phyloP scores from a whole-genome alignment of 30 jellyfish, hydroid and myxozoan species.

The Cassiopea andromeda region DNA sequence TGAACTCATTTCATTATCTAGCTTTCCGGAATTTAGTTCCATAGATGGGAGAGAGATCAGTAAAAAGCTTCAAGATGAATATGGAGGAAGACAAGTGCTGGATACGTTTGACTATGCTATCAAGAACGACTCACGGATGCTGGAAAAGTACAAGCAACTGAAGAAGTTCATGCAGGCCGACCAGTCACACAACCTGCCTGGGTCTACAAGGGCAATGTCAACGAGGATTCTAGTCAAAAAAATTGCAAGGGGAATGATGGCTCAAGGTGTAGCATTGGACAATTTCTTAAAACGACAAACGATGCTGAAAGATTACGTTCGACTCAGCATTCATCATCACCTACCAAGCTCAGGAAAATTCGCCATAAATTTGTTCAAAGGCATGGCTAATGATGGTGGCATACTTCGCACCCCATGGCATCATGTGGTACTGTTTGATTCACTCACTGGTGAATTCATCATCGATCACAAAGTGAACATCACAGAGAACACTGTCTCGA shows the following conservation, averaged over 20 bases:
- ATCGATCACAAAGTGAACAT: conserved; percentile 25
- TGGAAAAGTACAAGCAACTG: conserved; percentile 30
- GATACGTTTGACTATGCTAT: conserved; percentile 16
- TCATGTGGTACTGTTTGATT: conserved; percentile 47
- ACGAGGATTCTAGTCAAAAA: conserved; percentile 27
- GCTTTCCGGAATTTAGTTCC: conserved; percentile 42
- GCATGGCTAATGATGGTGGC: conserved; percentile 1
- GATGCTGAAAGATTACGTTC: conserved; percentile 7
- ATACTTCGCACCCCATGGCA: conserved; percentile 77
- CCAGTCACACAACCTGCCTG: conserved; percentile 37
- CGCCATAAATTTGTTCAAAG: conserved; percentile 54
- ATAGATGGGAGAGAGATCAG: conserved; percentile 13
- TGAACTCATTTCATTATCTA: conserved; percentile 34
- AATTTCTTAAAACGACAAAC: conserved; percentile 31
- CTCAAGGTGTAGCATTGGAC: conserved; percentile 73
- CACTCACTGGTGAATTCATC: conserved; percentile 29
- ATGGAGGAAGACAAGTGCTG: conserved; percentile 18
- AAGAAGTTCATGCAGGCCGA: conserved; percentile 54
- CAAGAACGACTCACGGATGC: conserved; percentile 12
- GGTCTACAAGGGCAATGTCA: conserved; percentile 18
- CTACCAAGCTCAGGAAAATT: conserved; percentile 55
- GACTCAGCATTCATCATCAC: conserved; percentile 68
- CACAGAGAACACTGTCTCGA: neutral
- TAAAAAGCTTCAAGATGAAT: conserved; percentile 2
- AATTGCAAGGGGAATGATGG: conserved; percentile 62